Conservation (phyloP, 2,888 invertebrate genomes). For the Morpho deidamia region DNA sequence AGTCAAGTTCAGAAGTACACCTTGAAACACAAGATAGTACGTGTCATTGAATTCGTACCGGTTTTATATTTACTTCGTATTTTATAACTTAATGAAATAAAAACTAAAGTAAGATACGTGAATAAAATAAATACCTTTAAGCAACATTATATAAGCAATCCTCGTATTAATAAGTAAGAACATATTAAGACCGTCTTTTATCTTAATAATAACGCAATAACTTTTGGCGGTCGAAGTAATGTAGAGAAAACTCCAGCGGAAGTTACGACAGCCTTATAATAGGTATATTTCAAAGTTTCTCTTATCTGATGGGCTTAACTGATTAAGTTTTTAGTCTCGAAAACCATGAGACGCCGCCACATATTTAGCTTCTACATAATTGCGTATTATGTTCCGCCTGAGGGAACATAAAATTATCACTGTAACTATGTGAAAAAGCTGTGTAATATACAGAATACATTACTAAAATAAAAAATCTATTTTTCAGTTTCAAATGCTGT, state of each 20-base stretch:
- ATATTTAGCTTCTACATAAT: constrained; percentile 20
- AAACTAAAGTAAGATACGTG: too few species aligned
- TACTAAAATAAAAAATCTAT: not conserved
- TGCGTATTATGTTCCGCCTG: constrained; percentile 24
- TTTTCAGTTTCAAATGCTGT: not conserved
- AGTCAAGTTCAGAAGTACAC: constrained; percentile 47
- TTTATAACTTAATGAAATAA: too few species aligned
- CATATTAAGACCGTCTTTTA: too few species aligned
- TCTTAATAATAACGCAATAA: too few species aligned
- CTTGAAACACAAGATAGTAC: not conserved
- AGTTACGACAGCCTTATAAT: too few species aligned
- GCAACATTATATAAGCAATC: too few species aligned
- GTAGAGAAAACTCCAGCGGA: too few species aligned
- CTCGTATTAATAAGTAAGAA: too few species aligned
- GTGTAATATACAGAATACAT: constrained; percentile 4
- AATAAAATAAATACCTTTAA: too few species aligned
- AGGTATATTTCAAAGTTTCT: not conserved
- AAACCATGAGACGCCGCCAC: constrained; percentile 17
- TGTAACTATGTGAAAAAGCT: constrained; percentile 19
- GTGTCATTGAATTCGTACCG: not conserved
- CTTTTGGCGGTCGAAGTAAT: too few species aligned
- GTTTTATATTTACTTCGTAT: too few species aligned
- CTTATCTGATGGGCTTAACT: constrained; percentile 18
- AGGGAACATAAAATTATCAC: constrained; percentile 18
- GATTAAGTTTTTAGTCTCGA: constrained; percentile 15